phyloP scores from a whole-genome alignment of 2,113 vertebrate genomes.

The Halichoeres trimaculatus region DNA sequence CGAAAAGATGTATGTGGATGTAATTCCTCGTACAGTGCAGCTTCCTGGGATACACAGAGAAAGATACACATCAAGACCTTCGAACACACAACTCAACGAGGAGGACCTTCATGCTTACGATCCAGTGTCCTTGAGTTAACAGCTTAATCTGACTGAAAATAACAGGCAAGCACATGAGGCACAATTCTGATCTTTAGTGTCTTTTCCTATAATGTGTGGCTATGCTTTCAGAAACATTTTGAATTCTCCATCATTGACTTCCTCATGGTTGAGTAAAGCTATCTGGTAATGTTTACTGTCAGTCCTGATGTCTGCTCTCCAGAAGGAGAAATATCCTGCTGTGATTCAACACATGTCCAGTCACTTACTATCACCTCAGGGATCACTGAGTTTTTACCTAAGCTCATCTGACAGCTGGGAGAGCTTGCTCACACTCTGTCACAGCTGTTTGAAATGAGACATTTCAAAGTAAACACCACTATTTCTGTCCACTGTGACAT shows the following conservation, averaged over 20 bases:
- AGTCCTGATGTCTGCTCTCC: background rate
- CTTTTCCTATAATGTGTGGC: slow-evolving; percentile 7
- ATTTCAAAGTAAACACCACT: too few relatives aligned
- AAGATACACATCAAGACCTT: slow-evolving; percentile 25
- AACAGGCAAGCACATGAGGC: slow-evolving; percentile 30
- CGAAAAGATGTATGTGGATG: slow-evolving; percentile 95
- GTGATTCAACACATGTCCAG: background rate
- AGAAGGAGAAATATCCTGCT: background rate
- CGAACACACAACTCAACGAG: slow-evolving; percentile 10
- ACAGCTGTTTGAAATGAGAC: background rate
- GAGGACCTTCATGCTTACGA: slow-evolving; percentile 25
- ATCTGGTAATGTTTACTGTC: background rate
- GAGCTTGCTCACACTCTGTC: slow-evolving; percentile 11
- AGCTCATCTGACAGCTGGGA: background rate
- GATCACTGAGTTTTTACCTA: slow-evolving; percentile 15
- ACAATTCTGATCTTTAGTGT: slow-evolving; percentile 25
- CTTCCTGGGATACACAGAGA: slow-evolving; percentile 83
- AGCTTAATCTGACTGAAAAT: slow-evolving; percentile 34
- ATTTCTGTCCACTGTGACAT: background rate
- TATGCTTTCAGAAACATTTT: slow-evolving; percentile 3
- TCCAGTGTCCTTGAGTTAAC: slow-evolving; percentile 48
- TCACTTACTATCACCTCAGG: slow-evolving; percentile 14
- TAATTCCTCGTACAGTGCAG: slow-evolving; percentile 96
- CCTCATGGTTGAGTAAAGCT: background rate
- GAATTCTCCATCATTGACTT: slow-evolving; percentile 2